Evolutionary conservation across 2,797 vertebrate species (phyloP).

Genomic region (Chelidonichthys spinosus): DNA sequence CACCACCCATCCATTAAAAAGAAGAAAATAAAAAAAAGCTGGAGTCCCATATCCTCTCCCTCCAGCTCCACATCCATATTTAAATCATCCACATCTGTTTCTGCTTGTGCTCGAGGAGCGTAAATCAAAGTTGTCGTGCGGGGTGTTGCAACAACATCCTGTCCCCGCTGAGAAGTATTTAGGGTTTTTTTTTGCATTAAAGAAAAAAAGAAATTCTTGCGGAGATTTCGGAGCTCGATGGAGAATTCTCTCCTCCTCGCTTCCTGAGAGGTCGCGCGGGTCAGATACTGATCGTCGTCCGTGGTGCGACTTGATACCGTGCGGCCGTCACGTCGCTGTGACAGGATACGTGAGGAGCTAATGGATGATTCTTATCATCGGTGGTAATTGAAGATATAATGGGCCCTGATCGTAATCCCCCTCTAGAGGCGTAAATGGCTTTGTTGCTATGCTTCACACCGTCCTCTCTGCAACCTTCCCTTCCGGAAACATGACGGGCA

Average conservation of each 20-base stretch:
- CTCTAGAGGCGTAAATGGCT: slow-evolving; percentile 69
- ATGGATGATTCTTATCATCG: slow-evolving; percentile 72
- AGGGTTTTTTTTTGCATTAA: slow-evolving; percentile 37
- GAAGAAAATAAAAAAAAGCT: slow-evolving; percentile 32
- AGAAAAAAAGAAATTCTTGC: slow-evolving; percentile 44
- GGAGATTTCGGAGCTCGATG: slow-evolving; percentile 47
- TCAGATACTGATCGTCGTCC: slow-evolving; percentile 57
- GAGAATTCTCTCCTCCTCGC: slow-evolving; percentile 49
- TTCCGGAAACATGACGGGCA: slow-evolving; percentile 43
- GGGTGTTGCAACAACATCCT: slow-evolving; percentile 81
- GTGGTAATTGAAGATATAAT: slow-evolving; percentile 65
- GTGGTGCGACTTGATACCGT: slow-evolving; percentile 23
- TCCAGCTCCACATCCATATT: slow-evolving; percentile 48
- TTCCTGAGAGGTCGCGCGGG: slow-evolving; percentile 63
- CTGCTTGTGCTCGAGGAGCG: slow-evolving; percentile 47
- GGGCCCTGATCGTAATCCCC: slow-evolving; percentile 51
- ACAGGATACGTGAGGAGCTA: slow-evolving; percentile 62
- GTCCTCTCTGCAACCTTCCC: slow-evolving; percentile 24
- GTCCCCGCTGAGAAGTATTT: slow-evolving; percentile 66
- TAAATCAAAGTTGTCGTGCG: slow-evolving; percentile 60
- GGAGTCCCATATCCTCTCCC: slow-evolving; percentile 13
- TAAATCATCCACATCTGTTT: slow-evolving; percentile 65
- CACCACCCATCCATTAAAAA: slow-evolving; percentile 18
- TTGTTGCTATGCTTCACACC: slow-evolving; percentile 53
- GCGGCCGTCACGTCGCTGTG: slow-evolving; percentile 27